Percentiles rank a stretch among this genome's conserved stretches.
phyloP scores from a whole-genome alignment of 1,140 invertebrate species.

The Nephila pilipes region DNA sequence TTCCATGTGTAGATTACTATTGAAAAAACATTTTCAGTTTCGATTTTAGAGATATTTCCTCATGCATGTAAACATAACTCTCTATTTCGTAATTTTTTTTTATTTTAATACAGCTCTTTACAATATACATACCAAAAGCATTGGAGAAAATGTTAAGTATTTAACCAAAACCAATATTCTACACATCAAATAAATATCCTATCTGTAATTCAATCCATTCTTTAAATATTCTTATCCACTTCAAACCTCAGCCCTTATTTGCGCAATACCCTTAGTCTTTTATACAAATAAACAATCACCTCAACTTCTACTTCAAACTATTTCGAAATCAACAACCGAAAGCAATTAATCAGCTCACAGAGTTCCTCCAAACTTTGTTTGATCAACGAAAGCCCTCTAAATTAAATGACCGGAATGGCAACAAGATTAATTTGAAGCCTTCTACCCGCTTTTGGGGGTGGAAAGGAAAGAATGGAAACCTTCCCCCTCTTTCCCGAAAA shows the following conservation, averaged over 20 bases:
- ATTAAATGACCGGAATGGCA: conserved; percentile 28
- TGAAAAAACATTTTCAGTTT: too few species aligned
- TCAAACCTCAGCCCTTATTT: not conserved
- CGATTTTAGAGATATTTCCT: too few species aligned
- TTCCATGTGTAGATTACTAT: too few species aligned
- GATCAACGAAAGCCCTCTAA: conserved; percentile 12
- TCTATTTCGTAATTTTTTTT: too few species aligned
- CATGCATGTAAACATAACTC: too few species aligned
- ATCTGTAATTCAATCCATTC: not conserved
- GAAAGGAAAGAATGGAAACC: not conserved
- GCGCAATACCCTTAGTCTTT: not conserved
- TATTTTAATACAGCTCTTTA: too few species aligned
- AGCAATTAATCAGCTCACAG: conserved; percentile 24
- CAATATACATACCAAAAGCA: too few species aligned
- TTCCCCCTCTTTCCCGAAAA: not conserved
- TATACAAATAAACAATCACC: not conserved
- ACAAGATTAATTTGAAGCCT: conserved; percentile 18
- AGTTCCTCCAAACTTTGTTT: conserved; percentile 22
- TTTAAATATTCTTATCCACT: not conserved
- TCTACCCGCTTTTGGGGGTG: not conserved
- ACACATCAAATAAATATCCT: too few species aligned
- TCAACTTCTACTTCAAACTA: not conserved
- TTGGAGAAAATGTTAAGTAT: too few species aligned
- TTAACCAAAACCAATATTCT: too few species aligned
- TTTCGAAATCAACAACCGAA: not conserved